Base-by-base conservation (phyloP, 37 sponge, comb jelly and placozoan genomes). In the Cladorhizidae sp. region DNA sequence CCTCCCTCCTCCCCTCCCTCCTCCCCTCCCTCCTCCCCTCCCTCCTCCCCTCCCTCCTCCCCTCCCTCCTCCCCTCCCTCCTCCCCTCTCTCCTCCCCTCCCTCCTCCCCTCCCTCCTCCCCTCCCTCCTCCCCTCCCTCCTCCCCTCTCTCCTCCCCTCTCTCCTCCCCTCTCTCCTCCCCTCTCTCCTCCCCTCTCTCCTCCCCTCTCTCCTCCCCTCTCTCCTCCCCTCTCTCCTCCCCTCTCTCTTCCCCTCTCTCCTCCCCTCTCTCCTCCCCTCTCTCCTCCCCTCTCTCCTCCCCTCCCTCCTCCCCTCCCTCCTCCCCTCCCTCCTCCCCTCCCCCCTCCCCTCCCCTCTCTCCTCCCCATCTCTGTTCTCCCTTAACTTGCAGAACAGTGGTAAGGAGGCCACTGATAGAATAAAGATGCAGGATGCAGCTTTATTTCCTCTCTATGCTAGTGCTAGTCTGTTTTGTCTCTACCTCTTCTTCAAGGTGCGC, bases 381-480 rank as follows among this genome's bases (percentile, higher is more conserved):
- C n/a, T 28, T 29, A 17, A 61, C 12, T 29, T 73, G 1, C 65
- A 93, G 90, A 84, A 74, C 63, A 77, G 73, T 26, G 92, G 92
- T 8, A 84, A 92, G 51, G 75, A 75, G 62, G 91, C 88, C 2
- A 59, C 40, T 39, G 99, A 98, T 41, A 76, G 72, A 20, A 95
- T 98, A 51, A 62, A 77, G 11, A 83, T 93, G 63, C 86, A 74
- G 37, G 96, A 98, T 59, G 99, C 94, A 17, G 88, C 91, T 54
- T 83, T 96, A 76, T 98, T 96, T 73, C 99, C 99, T n/a, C 22
- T 98, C 63, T 85, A 91, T 80, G 99, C 99, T 52, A 98, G 99
- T 70, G 89, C 51, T 0, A 90, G 88, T 32, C 86, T 98, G 40
- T 90, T 98, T 73, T 88, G 96, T 41, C 81, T 98, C 70, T 98